A percentile compares a stretch with the other conserved stretches of the same genome.
Conservation (phyloP, 2,797 vertebrate species). For the Cyprinella venusta region DNA sequence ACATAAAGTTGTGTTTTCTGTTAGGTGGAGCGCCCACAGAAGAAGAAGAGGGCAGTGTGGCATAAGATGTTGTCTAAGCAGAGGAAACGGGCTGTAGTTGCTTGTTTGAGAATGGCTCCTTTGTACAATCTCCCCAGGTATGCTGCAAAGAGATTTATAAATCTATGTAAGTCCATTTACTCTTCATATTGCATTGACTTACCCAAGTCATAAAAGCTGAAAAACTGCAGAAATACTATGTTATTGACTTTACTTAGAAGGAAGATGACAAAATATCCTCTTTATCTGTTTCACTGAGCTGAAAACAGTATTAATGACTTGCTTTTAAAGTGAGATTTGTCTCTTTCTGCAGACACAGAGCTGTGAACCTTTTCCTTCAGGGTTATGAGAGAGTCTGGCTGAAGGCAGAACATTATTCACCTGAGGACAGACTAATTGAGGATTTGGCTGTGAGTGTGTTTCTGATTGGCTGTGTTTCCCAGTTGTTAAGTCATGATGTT, state of each 20-base stretch:
- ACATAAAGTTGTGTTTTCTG: conserved; percentile 36
- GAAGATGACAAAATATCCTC: no score
- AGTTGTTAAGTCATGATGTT: conserved; percentile 6
- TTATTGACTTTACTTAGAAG: background rate
- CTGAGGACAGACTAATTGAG: conserved; percentile 92
- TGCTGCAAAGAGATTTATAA: conserved; percentile 22
- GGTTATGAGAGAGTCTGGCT: conserved; percentile 95
- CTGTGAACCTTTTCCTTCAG: conserved; percentile 93
- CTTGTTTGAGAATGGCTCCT: conserved; percentile 93
- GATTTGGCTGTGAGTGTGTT: conserved; percentile 87
- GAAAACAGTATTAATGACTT: conserved; percentile 1
- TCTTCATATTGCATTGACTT: conserved; percentile 9
- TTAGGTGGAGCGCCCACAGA: conserved; percentile 90
- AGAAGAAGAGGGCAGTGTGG: conserved; percentile 85
- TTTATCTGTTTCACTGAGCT: background rate
- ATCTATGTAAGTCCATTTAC: background rate
- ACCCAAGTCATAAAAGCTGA: conserved; percentile 20
- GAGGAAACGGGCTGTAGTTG: conserved; percentile 92
- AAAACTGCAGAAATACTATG: background rate
- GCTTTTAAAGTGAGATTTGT: conserved; percentile 29
- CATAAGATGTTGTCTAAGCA: conserved; percentile 91
- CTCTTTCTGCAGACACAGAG: conserved; percentile 83
- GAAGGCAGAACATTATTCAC: conserved; percentile 86
- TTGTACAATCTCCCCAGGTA: conserved; percentile 94
- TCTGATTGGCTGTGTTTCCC: conserved; percentile 22